Conservation (phyloP, 2,797 vertebrate genomes). For the Poliocrania exsul region DNA sequence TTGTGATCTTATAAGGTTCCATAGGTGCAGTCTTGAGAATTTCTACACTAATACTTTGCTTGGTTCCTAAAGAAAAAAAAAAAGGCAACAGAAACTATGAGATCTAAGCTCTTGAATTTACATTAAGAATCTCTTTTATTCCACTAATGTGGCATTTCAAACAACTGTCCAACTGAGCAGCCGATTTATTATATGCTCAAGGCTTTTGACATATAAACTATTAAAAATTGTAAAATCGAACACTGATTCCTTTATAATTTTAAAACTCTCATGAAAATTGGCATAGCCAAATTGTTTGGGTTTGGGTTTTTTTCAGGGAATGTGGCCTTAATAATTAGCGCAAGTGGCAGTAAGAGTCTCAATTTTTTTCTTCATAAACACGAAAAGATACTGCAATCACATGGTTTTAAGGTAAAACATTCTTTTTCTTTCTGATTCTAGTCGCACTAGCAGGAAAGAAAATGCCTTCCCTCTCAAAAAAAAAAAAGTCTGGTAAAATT, state of each 20-base stretch:
- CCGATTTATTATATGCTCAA: accelerated
- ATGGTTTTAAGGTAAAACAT: neutral
- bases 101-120: neutral
- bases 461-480: accelerated
- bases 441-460: neutral
- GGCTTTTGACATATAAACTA: neutral
- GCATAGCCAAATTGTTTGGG: neutral
- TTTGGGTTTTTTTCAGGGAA: accelerated
- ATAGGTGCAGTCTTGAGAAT: neutral
- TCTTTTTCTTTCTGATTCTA: neutral
- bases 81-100: neutral
- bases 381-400: neutral
- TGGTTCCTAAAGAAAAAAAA: neutral
- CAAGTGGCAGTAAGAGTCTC: neutral
- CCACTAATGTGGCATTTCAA: neutral
- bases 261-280: neutral
- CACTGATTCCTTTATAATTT: neutral
- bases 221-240: neutral
- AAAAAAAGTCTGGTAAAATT: neutral
- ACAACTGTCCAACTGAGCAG: neutral
- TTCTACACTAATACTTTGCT: neutral
- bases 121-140: neutral
- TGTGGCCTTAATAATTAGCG: neutral
- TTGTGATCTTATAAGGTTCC: neutral
- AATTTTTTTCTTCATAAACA: neutral